phyloP scores from a whole-genome alignment of 2,113 vertebrate species.

The Siniperca chuatsi region DNA sequence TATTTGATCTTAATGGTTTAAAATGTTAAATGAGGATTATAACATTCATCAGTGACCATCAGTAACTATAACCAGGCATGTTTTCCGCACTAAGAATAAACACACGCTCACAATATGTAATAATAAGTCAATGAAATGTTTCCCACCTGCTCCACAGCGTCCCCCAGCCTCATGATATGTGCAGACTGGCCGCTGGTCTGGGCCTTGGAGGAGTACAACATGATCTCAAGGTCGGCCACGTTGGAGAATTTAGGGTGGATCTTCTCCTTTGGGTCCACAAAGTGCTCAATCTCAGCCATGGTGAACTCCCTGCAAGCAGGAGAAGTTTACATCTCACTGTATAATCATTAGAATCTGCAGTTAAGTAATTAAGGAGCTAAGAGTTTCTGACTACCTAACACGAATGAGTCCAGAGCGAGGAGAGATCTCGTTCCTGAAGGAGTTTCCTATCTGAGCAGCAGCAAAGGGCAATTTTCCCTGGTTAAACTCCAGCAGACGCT shows the following conservation, averaged over 20 bases:
- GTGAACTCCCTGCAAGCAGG: conserved; percentile 84
- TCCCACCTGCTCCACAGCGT: conserved; percentile 94
- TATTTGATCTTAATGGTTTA: background rate
- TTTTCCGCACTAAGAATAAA: background rate
- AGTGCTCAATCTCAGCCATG: conserved; percentile 99
- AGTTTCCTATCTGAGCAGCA: conserved; percentile 98
- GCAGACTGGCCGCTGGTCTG: conserved; percentile 97
- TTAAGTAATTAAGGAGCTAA: background rate
- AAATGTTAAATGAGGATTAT: background rate
- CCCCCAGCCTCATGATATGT: conserved; percentile 91
- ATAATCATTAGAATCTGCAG: background rate
- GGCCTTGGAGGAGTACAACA: conserved; percentile 94
- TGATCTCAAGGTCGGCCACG: conserved; percentile 90
- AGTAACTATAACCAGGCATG: background rate
- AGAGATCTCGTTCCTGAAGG: conserved; percentile 98
- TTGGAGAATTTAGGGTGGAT: conserved; percentile 93
- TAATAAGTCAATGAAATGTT: background rate
- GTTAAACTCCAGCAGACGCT: conserved; percentile 97
- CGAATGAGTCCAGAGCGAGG: conserved; percentile 97
- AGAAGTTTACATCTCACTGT: background rate
- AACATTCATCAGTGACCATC: background rate
- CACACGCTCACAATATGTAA: background rate
- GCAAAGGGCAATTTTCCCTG: conserved; percentile 98
- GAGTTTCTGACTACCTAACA: conserved; percentile 86
- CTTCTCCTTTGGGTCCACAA: conserved; percentile 97